Evolutionary conservation across 2,113 vertebrate genomes (phyloP).

Genomic region (Podarcis muralis): DNA sequence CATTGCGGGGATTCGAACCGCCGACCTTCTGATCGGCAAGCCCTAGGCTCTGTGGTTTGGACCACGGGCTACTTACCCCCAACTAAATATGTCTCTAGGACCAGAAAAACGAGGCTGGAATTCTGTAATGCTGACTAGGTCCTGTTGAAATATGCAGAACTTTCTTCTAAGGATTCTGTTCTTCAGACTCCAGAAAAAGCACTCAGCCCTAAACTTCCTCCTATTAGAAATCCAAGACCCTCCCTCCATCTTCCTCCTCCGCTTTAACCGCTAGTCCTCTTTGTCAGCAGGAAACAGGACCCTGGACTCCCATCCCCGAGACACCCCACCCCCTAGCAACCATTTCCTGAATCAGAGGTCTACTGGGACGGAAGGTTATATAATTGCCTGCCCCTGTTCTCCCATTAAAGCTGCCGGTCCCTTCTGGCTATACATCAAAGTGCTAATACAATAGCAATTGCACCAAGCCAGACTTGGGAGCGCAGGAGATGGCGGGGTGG

Average conservation of each 20-base stretch:
- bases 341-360: not conserved
- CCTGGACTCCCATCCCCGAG: not conserved
- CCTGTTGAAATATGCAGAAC: too few species aligned
- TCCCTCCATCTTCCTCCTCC: not conserved
- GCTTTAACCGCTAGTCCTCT: not conserved
- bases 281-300: not conserved
- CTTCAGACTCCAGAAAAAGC: not conserved
- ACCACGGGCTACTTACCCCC: too few species aligned
- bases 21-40: too few species aligned
- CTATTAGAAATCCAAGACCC: too few species aligned
- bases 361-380: constrained; percentile 1
- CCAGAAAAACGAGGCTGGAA: too few species aligned
- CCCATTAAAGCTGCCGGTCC: not conserved
- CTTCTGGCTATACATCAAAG: not conserved
- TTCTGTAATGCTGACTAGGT: too few species aligned
- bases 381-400: not conserved
- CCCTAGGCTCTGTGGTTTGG: too few species aligned
- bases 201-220: not conserved
- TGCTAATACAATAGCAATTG: not conserved
- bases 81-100: too few species aligned
- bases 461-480: not conserved
- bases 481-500: not conserved
- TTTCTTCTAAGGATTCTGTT: too few species aligned
- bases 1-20: too few species aligned
- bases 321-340: not conserved